Evolutionary conservation across 2,113 vertebrate genomes (phyloP), one percentile per base, ranked within the genome.

Genomic region (Melanostigma gelatinosum): DNA sequence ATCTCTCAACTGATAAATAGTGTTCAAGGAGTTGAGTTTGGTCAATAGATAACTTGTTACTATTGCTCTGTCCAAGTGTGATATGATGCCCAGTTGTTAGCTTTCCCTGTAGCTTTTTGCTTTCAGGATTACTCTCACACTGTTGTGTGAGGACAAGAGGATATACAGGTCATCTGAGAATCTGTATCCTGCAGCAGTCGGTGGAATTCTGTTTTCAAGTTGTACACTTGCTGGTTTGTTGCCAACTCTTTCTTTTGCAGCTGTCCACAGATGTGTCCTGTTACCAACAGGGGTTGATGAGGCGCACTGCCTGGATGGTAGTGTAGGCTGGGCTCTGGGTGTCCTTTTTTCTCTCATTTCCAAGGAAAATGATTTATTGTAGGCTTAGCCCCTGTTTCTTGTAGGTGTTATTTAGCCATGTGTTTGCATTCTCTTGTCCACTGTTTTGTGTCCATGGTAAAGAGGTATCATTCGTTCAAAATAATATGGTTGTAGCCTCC

Each of bases 101-200:
- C 22, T 50, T 52, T 27, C 32, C 16, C 50, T 44, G 63, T 36
- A 44, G 24, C 50, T 8, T 42, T 29, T 44, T 34, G 29, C 48
- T 50, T 52, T 44, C 1, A 58, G 55, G 27, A 32, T 58, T 58
- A 24, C 24, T 46, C 36, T 16, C 34, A 32, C 22, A 20, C 38
- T 55, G 57, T 15, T 44, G 46, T 52, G 55, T 34, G 27, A 38
- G 52, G 27, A 57, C 38, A 22, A 54, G 64, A 69, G 55, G 16
- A 68, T 62, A 62, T 75, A 46, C 36, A 29, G 55, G 64, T 63
- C 34, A 69, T 65, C n/a, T 63, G 66, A 66, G 32, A 61, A 20
- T 38, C 46, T 64, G 15, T 18, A 7, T 52, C 27, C 55, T 58
- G 57, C 27, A 32, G 15, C 27, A 34, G 34, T 34, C 4, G 7